phyloP scores from a whole-genome alignment of 2,888 invertebrate genomes.

The Harpagoxenus sublaevis region DNA sequence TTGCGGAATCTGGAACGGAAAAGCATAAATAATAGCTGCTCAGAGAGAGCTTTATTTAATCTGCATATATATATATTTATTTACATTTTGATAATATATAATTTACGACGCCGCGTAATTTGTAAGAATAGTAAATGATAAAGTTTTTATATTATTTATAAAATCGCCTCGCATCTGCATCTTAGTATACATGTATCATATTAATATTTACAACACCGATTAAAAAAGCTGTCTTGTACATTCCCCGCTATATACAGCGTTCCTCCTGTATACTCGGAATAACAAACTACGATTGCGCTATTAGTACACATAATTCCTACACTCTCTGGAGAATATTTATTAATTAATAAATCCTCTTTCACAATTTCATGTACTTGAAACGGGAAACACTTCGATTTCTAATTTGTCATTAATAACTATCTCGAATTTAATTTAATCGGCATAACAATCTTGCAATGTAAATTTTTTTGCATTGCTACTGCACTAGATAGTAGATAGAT shows the following conservation, averaged over 20 bases:
- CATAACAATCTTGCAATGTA: constrained; percentile 3
- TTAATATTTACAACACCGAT: constrained; percentile 72
- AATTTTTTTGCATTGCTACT: neutral
- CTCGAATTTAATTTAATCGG: constrained; percentile 8
- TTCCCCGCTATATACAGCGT: constrained; percentile 65
- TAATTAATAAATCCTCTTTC: constrained; percentile 17
- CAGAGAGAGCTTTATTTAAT: constrained; percentile 29
- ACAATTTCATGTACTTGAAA: constrained; percentile 33
- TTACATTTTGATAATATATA: constrained; percentile 69
- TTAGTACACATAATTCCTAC: constrained; percentile 37
- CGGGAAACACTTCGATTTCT: constrained; percentile 17
- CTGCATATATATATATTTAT: constrained; percentile 58
- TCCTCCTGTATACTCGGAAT: constrained; percentile 31
- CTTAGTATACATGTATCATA: constrained; percentile 45
- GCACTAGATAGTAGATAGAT: neutral
- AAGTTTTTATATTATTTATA: constrained; percentile 70
- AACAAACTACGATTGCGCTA: constrained; percentile 31
- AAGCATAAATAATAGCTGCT: constrained; percentile 30
- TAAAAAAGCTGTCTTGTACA: constrained; percentile 70
- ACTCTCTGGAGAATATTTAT: constrained; percentile 12
- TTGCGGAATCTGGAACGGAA: constrained; percentile 12
- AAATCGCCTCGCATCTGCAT: constrained; percentile 64
- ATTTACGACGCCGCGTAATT: constrained; percentile 69
- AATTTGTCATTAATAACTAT: constrained; percentile 29
- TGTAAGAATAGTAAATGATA: constrained; percentile 67